Evolutionary conservation across 2,888 invertebrate species (phyloP).

Genomic region (Camptogramma bilineatum): DNA sequence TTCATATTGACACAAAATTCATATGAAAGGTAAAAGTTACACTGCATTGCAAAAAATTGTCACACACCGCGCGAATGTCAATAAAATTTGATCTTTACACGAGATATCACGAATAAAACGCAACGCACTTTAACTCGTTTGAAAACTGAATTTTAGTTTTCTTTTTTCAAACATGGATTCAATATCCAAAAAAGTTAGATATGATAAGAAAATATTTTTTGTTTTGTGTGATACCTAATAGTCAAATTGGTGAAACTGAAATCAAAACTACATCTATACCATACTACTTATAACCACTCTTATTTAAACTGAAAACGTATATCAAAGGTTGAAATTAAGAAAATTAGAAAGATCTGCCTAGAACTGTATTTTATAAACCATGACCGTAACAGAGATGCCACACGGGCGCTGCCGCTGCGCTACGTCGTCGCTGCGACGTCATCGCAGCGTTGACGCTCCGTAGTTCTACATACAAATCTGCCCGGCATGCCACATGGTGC

Average conservation of each 20-base stretch:
- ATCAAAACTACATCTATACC: conserved; percentile 14
- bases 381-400: too few relatives aligned
- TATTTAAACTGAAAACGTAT: too few relatives aligned
- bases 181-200: conserved; percentile 26
- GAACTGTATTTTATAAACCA: too few relatives aligned
- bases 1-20: conserved; percentile 21
- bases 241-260: neutral
- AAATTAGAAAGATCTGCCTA: too few relatives aligned
- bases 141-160: conserved; percentile 59
- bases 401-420: too few relatives aligned
- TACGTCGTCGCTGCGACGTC: too few relatives aligned
- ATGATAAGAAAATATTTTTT: conserved; percentile 6
- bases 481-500: too few relatives aligned
- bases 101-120: conserved; percentile 69
- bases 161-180: conserved; percentile 32
- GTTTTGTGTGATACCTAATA: conserved; percentile 10
- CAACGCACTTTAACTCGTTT: conserved; percentile 58
- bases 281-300: too few relatives aligned
- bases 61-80: conserved; percentile 66
- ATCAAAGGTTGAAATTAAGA: too few relatives aligned
- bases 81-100: conserved; percentile 79
- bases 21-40: conserved; percentile 47
- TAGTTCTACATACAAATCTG: too few relatives aligned
- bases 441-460: too few relatives aligned
- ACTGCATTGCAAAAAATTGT: conserved; percentile 66